A percentile compares a stretch with the other conserved stretches of the same genome.
Evolutionary conservation across 2,797 vertebrate species (phyloP).

Genomic region (Hippopotamyrus pictus): DNA sequence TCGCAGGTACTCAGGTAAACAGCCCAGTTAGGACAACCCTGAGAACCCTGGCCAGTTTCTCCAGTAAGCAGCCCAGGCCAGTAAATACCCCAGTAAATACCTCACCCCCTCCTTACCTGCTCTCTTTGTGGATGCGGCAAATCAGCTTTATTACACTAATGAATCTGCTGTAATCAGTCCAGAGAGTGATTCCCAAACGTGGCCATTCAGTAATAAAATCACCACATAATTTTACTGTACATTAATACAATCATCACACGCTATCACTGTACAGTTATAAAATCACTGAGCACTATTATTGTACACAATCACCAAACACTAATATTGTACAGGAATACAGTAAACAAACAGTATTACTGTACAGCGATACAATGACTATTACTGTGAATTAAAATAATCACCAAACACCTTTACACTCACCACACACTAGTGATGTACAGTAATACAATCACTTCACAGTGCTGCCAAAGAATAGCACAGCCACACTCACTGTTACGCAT

Average conservation of each 20-base stretch:
- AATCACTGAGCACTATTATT: neutral
- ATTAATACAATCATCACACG: neutral
- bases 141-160: neutral
- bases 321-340: neutral
- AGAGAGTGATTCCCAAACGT: neutral
- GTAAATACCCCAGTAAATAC: neutral
- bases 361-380: neutral
- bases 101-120: neutral
- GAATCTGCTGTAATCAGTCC: constrained; percentile 3
- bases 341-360: neutral
- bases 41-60: neutral
- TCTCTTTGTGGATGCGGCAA: neutral
- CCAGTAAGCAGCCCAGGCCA: neutral
- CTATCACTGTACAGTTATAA: neutral
- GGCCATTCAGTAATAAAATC: neutral
- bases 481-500: neutral
- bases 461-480: neutral
- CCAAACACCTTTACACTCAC: neutral
- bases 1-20: neutral
- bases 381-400: neutral
- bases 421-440: neutral
- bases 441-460: neutral
- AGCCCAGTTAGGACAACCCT: neutral
- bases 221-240: neutral
- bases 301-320: neutral